phyloP scores from a whole-genome alignment of 2,797 vertebrate species.

The Hybognathus amarus region DNA sequence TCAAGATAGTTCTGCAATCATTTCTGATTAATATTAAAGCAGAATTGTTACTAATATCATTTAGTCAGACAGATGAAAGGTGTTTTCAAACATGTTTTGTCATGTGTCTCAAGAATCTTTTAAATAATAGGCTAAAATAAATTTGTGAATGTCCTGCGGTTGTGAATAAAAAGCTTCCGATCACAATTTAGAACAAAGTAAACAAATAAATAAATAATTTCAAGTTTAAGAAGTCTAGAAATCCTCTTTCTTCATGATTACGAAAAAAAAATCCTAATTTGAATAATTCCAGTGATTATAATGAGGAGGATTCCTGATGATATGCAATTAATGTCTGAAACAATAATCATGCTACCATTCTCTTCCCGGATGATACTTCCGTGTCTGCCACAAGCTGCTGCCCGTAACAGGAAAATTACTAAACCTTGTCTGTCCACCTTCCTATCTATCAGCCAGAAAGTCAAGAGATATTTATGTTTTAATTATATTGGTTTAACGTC shows the following conservation, averaged over 20 bases:
- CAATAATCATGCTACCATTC: not conserved
- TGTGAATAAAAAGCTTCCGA: slow-evolving; percentile 10
- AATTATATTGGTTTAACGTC: slow-evolving; percentile 40
- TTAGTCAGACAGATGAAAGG: not conserved
- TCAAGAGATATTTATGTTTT: slow-evolving; percentile 33
- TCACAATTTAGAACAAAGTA: not conserved
- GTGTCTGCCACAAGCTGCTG: slow-evolving; percentile 8
- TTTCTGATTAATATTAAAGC: not conserved
- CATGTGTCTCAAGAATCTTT: slow-evolving; percentile 6
- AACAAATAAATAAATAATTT: slow-evolving; percentile 7
- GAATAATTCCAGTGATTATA: slow-evolving; percentile 36
- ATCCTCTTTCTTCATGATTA: slow-evolving; percentile 13
- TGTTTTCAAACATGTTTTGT: slow-evolving; percentile 4
- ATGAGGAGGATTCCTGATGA: slow-evolving; percentile 26
- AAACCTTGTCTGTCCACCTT: not conserved
- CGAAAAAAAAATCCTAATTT: slow-evolving; percentile 16
- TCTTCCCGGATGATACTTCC: slow-evolving; percentile 12
- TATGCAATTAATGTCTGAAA: slow-evolving; percentile 44
- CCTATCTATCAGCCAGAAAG: not conserved
- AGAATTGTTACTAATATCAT: too few relatives aligned
- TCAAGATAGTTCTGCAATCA: not conserved
- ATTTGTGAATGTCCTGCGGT: not conserved
- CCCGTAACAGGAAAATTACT: not conserved
- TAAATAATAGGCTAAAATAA: not conserved
- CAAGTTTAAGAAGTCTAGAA: not conserved